Percentiles rank a stretch among this genome's conserved stretches.
phyloP scores from a whole-genome alignment of 2,797 vertebrate species.

The Picus viridis region DNA sequence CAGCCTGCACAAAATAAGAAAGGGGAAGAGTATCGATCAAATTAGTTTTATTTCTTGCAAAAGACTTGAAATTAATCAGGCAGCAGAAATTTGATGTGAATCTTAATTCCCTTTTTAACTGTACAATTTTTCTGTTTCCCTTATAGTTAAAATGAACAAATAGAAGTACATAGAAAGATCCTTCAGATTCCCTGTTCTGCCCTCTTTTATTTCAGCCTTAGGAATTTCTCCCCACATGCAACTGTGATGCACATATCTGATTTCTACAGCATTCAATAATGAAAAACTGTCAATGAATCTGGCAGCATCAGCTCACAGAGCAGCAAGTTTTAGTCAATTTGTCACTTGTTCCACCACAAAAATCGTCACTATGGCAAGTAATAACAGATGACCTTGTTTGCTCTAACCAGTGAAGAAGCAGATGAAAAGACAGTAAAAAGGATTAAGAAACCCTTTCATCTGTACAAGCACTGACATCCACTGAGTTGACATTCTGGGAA shows the following conservation, averaged over 20 bases:
- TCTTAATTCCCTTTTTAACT: background rate
- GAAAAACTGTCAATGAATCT: background rate
- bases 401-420: background rate
- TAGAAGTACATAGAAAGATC: background rate
- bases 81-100: background rate
- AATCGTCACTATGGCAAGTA: background rate
- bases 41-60: background rate
- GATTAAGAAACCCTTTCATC: conserved; percentile 4
- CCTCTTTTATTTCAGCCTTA: background rate
- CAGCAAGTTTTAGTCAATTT: background rate
- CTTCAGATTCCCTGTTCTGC: background rate
- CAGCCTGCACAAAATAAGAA: conserved; percentile 72
- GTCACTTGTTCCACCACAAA: conserved; percentile 9
- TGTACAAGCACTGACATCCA: background rate
- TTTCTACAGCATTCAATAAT: background rate
- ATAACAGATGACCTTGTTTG: background rate
- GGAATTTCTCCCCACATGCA: background rate
- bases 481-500: background rate
- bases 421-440: background rate
- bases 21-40: background rate
- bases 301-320: background rate
- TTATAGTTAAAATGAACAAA: background rate
- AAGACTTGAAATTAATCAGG: background rate
- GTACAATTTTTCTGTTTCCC: background rate
- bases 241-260: background rate